A percentile compares a stretch with the other conserved stretches of the same genome.
phyloP scores from a whole-genome alignment of 2,888 invertebrate species.

The Caenorhabditis sp. region DNA sequence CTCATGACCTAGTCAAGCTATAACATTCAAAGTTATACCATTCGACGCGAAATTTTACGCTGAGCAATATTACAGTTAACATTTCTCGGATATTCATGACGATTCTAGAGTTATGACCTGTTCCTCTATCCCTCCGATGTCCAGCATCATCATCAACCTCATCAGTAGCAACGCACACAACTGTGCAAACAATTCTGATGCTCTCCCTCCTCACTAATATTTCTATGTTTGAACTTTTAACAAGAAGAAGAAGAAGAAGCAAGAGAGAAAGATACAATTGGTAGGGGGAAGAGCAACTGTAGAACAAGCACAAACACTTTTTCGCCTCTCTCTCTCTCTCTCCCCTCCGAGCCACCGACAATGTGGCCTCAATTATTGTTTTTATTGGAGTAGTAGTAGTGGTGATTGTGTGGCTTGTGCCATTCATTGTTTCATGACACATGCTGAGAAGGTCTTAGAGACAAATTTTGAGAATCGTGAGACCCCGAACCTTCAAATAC shows the following conservation, averaged over 20 bases:
- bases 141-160: constrained; percentile 11
- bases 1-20: too few relatives aligned
- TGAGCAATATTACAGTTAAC: too few relatives aligned
- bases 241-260: background rate
- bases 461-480: too few relatives aligned
- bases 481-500: too few relatives aligned
- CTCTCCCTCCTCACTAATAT: background rate
- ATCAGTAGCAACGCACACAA: constrained; percentile 1
- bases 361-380: background rate
- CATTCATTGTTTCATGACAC: too few relatives aligned
- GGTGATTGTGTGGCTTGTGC: too few relatives aligned
- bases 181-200: background rate
- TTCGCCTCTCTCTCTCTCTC: background rate
- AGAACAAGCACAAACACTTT: constrained; percentile 6
- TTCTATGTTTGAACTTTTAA: constrained; percentile 36
- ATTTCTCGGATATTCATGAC: too few relatives aligned
- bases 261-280: background rate
- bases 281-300: background rate
- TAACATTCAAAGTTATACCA: too few relatives aligned
- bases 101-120: too few relatives aligned
- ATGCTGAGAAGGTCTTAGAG: too few relatives aligned
- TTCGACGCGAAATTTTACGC: too few relatives aligned
- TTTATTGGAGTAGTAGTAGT: too few relatives aligned
- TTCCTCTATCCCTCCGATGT: background rate
- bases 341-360: background rate